Percentiles rank a stretch among this genome's conserved stretches.
These are phyloP conservation scores for Morus bassanus DNA, from an alignment of 2,797 vertebrate species.

Conservation along the genomic window DNA sequence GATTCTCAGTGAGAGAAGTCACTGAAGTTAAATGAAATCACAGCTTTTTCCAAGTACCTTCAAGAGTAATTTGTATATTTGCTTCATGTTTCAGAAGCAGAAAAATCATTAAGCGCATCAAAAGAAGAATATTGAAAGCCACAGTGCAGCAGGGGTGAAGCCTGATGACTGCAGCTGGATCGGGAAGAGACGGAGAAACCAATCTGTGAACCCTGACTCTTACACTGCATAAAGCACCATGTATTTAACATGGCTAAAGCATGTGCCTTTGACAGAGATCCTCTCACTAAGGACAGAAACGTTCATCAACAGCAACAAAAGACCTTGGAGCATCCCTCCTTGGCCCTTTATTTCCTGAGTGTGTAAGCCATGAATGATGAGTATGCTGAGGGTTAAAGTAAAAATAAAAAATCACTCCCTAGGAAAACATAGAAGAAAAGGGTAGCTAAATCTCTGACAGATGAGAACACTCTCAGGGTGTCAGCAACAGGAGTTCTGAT, in stretches of 20 bases:
- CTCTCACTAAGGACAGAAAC: slow-evolving; percentile 34
- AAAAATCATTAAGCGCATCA: slow-evolving; percentile 50
- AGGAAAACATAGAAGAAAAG: slow-evolving; percentile 49
- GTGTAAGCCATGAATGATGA: slow-evolving; percentile 57
- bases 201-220: not conserved
- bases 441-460: slow-evolving; percentile 61
- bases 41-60: not conserved
- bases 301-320: slow-evolving; percentile 61
- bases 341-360: slow-evolving; percentile 54
- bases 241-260: slow-evolving; percentile 41
- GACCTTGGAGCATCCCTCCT: slow-evolving; percentile 65
- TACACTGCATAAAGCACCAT: not conserved
- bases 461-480: slow-evolving; percentile 56
- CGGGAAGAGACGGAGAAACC: not conserved
- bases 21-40: not conserved
- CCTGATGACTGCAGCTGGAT: not conserved
- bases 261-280: slow-evolving; percentile 56
- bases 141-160: not conserved
- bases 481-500: slow-evolving; percentile 64
- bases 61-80: slow-evolving; percentile 8
- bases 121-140: not conserved
- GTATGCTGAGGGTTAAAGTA: slow-evolving; percentile 50
- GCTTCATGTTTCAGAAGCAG: not conserved
- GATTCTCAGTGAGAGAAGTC: not conserved
- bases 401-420: slow-evolving; percentile 62